phyloP scores from a whole-genome alignment of 2,797 vertebrate genomes.

The Salarias fasciatus region DNA sequence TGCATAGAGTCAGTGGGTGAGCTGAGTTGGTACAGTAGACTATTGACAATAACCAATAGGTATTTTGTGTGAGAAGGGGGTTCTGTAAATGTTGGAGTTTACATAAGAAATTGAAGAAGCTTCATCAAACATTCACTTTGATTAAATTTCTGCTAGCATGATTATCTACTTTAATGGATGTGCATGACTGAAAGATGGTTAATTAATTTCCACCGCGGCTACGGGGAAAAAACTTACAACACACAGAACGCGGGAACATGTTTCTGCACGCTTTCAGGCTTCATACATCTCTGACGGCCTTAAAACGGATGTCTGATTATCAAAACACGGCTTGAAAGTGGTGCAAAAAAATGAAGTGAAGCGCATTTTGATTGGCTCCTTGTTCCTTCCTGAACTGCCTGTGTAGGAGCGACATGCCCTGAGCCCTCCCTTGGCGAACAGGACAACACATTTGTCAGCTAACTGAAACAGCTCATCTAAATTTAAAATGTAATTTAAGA shows the following conservation, averaged over 20 bases:
- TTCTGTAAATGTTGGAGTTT: conserved; percentile 70
- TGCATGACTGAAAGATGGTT: conserved; percentile 68
- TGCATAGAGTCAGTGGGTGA: conserved; percentile 60
- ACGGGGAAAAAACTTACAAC: conserved; percentile 28
- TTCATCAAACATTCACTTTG: conserved; percentile 75
- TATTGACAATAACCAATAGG: conserved; percentile 71
- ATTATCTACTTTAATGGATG: conserved; percentile 71
- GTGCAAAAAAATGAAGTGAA: conserved; percentile 19
- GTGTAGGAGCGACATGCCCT: conserved; percentile 28
- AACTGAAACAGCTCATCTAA: conserved; percentile 80
- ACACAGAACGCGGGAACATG: conserved; percentile 13
- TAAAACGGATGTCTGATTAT: conserved; percentile 29
- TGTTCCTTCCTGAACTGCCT: conserved; percentile 27
- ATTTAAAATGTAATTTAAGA: conserved; percentile 85
- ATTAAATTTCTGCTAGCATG: conserved; percentile 66
- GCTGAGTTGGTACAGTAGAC: conserved; percentile 53
- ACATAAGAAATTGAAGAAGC: conserved; percentile 71
- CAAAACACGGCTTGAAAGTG: conserved; percentile 16
- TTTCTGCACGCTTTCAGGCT: conserved; percentile 9
- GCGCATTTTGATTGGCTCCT: conserved; percentile 51
- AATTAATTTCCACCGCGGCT: conserved; percentile 67
- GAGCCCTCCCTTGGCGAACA: conserved; percentile 48
- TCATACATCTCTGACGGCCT: not conserved
- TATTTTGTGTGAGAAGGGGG: conserved; percentile 47
- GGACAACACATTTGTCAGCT: conserved; percentile 77